Evolutionary conservation across 2,888 invertebrate species (phyloP).

Genomic region (Drosophila meridiana): DNA sequence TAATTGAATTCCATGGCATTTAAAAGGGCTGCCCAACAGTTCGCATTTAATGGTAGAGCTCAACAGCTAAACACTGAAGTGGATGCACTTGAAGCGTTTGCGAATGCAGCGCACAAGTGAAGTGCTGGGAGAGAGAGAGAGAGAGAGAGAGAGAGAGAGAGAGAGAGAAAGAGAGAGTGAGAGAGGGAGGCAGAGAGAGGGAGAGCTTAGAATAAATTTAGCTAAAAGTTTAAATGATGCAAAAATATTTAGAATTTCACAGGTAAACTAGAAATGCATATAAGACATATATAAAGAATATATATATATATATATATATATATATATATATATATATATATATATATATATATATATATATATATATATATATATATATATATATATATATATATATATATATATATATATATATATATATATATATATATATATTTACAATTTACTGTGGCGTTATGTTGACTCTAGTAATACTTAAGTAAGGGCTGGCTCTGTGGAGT

Average conservation of each 20-base stretch:
- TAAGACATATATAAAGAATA: not conserved
- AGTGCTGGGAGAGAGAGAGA: not conserved
- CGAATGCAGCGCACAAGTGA: not conserved
- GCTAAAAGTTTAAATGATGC: not conserved
- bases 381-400: too few species aligned
- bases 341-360: too few species aligned
- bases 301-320: not conserved
- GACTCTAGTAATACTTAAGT: too few species aligned
- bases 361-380: too few species aligned
- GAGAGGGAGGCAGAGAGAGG: not conserved
- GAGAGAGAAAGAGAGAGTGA: not conserved
- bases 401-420: too few species aligned
- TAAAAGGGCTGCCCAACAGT: constrained; percentile 9
- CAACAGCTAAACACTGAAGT: constrained; percentile 11
- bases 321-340: too few species aligned
- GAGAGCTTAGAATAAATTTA: not conserved
- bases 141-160: too few species aligned
- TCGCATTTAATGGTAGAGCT: constrained; percentile 1
- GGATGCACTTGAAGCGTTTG: constrained; percentile 6
- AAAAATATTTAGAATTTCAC: not conserved
- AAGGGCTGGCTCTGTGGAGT: too few species aligned
- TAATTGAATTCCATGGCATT: constrained; percentile 23
- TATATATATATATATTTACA: too few species aligned
- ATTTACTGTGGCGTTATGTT: too few species aligned
- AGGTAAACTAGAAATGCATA: not conserved